Percentiles rank a stretch among this genome's conserved stretches.
These are phyloP conservation scores for Graptemys geographica DNA, from an alignment of 2,797 vertebrate species.

Conservation along the genomic window DNA sequence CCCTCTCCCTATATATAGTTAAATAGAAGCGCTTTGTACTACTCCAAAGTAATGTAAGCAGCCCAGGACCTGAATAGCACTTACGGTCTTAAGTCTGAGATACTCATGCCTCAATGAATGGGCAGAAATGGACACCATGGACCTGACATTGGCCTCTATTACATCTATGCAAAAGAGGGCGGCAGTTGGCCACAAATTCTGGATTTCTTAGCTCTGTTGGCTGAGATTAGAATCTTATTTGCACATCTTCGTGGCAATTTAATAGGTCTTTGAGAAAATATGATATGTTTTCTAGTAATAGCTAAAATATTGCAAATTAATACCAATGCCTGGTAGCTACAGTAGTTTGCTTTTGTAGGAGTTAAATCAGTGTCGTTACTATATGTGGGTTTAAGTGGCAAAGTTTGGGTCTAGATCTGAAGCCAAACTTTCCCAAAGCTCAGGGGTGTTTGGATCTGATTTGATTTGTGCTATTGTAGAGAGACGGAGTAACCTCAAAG, in stretches of 20 bases:
- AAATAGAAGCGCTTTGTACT: rapidly evolving
- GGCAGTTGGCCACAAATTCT: not conserved
- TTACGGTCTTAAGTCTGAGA: not conserved
- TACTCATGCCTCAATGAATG: not conserved
- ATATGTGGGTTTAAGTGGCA: not conserved
- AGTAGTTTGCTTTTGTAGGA: not conserved
- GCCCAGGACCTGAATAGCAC: not conserved
- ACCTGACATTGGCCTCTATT: not conserved
- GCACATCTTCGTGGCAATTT: constrained; percentile 4
- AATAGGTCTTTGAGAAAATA: not conserved
- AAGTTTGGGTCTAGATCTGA: not conserved
- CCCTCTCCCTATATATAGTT: rapidly evolving
- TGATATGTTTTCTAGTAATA: not conserved
- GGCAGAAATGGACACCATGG: not conserved
- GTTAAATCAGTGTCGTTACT: not conserved
- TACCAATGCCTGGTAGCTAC: rapidly evolving
- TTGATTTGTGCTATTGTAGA: not conserved
- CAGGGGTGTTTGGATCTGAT: not conserved
- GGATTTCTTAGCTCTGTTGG: not conserved
- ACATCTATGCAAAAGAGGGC: not conserved
- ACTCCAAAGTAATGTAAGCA: not conserved
- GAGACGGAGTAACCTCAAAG: not conserved
- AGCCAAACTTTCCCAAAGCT: not conserved
- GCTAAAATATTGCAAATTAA: not conserved
- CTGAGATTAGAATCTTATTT: constrained; percentile 1